Evolutionary conservation across 1,140 invertebrate species (phyloP), one percentile per base, ranked within the genome.

Genomic region (Trigoniulus corallinus): DNA sequence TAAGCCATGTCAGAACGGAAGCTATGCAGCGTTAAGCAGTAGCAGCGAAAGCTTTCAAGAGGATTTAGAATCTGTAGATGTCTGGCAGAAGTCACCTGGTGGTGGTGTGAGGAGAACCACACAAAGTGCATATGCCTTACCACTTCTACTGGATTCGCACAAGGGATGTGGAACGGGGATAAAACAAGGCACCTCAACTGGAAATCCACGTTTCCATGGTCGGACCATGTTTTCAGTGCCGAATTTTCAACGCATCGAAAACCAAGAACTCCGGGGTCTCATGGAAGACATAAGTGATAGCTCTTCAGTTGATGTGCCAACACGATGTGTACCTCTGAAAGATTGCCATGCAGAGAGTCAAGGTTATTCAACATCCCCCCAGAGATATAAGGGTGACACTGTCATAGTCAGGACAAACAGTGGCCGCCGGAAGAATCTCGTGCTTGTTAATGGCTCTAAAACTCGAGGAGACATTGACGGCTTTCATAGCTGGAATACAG

Each of bases 181-280:
- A n/a, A n/a, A n/a, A n/a, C n/a, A n/a, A n/a, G n/a, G n/a, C n/a
- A n/a, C n/a, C n/a, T n/a, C n/a, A n/a, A 44, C 42, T 10, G 21
- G 21, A 10, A 44, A 44, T 18, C 7, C 7, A 20, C 4, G 42
- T 10, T 40, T 12, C 50, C 49, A 12, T 47, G 51, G 78, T 1
- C 67, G 80, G 42, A 80, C 83, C 57, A 79, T 79, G 1, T 74
- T 81, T 41, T 84, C 81, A 1, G 81, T 84, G 54, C 81, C 82
- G 56, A 82, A 83, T 65, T 82, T 82, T 49, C 50, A 45, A 23
- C 41, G 18, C 4, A 44, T 44, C 21, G 7, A 44, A 12, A 4
- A 24, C 4, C 12, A 7, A 12, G 42, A 44, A 24, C 7, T 7
- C 7, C 24, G 18, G 21, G 42, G 42, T 24, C 42, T 44, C 7